A percentile compares a stretch with the other conserved stretches of the same genome.
phyloP scores from a whole-genome alignment of 2,888 invertebrate species.

The Drosophila yooni region DNA sequence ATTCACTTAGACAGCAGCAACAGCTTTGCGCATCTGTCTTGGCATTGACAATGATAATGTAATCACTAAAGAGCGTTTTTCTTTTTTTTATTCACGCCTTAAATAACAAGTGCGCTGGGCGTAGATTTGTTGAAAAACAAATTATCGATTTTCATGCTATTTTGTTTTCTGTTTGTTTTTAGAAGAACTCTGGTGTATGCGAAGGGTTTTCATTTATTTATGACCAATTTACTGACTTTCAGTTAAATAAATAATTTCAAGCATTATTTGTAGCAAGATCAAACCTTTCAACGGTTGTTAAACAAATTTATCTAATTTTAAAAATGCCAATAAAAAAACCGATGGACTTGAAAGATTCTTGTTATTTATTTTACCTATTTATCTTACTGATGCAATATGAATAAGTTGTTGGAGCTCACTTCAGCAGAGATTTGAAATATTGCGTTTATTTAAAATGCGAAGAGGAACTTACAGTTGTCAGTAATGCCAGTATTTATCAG shows the following conservation, averaged over 20 bases:
- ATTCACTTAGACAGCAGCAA: conserved; percentile 48
- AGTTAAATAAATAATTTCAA: conserved; percentile 17
- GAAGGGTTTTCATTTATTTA: neutral
- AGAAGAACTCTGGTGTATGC: neutral
- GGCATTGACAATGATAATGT: conserved; percentile 57
- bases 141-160: neutral
- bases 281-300: neutral
- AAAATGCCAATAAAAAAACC: conserved; percentile 6
- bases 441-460: neutral
- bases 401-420: neutral
- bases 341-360: neutral
- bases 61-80: conserved; percentile 29
- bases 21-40: conserved; percentile 50
- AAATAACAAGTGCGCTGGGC: neutral
- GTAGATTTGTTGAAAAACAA: neutral
- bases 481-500: conserved; percentile 1
- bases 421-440: neutral
- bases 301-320: conserved; percentile 9
- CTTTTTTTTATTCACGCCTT: conserved; percentile 8
- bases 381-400: neutral
- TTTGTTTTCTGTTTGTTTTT: neutral
- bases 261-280: neutral
- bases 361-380: too few relatives aligned
- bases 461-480: neutral
- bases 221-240: neutral